A percentile compares a stretch with the other conserved stretches of the same genome.
These are phyloP conservation scores for Zaprionus nigranus DNA, from an alignment of 1,140 invertebrate genomes.

Conservation along the genomic window DNA sequence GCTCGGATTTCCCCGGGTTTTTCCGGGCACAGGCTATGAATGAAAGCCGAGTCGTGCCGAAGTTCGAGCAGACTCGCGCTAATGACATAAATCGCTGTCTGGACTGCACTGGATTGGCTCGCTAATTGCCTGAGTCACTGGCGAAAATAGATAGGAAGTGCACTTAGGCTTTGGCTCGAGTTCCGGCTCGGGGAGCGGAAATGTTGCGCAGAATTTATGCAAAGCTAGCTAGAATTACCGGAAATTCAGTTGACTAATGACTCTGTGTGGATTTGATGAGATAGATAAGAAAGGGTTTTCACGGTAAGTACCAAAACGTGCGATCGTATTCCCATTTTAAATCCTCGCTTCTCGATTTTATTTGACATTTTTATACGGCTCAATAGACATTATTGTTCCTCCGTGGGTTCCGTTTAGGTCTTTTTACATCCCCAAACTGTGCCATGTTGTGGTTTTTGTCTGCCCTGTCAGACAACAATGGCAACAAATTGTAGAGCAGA, in stretches of 20 bases:
- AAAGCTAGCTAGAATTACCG: slow-evolving; percentile 73
- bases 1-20: slow-evolving; percentile 66
- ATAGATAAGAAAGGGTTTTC: slow-evolving; percentile 47
- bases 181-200: slow-evolving; percentile 43
- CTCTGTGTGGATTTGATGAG: slow-evolving; percentile 33
- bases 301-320: background rate
- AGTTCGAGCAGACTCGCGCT: slow-evolving; percentile 35
- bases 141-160: slow-evolving; percentile 43
- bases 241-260: slow-evolving; percentile 68
- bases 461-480: slow-evolving; percentile 55
- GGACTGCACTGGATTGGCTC: slow-evolving; percentile 8
- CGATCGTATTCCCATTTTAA: slow-evolving; percentile 9
- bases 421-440: slow-evolving; percentile 39
- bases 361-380: slow-evolving; percentile 52
- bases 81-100: slow-evolving; percentile 78
- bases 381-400: slow-evolving; percentile 14
- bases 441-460: slow-evolving; percentile 51
- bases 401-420: slow-evolving; percentile 38
- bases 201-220: slow-evolving; percentile 66
- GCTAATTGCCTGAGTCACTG: slow-evolving; percentile 75
- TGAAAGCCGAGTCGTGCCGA: slow-evolving; percentile 49
- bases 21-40: slow-evolving; percentile 69
- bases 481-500: slow-evolving; percentile 60
- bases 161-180: slow-evolving; percentile 54
- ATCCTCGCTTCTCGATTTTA: slow-evolving; percentile 15